Conservation (phyloP, 1,140 invertebrate genomes). For the Diabrotica virgifera region DNA sequence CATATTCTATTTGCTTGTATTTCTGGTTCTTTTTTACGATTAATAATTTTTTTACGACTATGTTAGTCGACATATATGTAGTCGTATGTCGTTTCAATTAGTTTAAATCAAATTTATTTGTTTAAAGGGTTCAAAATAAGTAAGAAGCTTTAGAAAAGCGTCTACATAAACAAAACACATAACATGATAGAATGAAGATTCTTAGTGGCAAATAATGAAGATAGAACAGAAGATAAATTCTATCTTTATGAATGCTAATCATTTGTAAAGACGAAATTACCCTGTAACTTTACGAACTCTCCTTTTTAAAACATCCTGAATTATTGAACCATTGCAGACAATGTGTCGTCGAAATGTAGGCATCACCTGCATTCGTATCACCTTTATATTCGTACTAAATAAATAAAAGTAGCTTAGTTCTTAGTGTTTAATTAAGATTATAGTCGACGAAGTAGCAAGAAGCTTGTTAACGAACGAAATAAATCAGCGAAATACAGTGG, state of each 20-base stretch:
- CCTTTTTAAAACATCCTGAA: background rate
- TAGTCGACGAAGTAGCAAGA: background rate
- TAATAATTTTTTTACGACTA: too few species aligned
- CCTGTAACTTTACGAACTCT: background rate
- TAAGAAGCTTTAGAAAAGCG: too few species aligned
- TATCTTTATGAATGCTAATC: background rate
- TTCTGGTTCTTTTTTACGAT: too few species aligned
- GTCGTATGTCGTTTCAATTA: too few species aligned
- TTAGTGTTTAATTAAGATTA: conserved; percentile 11
- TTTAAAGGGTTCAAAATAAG: too few species aligned
- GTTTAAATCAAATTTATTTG: too few species aligned
- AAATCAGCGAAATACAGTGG: conserved; percentile 11
- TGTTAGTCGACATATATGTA: too few species aligned
- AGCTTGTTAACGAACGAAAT: conserved; percentile 9
- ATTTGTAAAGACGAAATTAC: background rate
- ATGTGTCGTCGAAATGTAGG: background rate
- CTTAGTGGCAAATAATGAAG: too few species aligned
- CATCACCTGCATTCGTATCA: background rate
- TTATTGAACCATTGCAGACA: background rate
- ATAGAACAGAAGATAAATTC: background rate
- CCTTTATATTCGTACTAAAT: too few species aligned
- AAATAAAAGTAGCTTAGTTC: background rate
- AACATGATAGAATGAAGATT: too few species aligned
- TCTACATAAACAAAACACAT: too few species aligned
- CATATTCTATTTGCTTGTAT: too few species aligned